Percentiles rank a stretch among this genome's conserved stretches.
Conservation (phyloP, 2,797 vertebrate genomes). For the Fratercula arctica region DNA sequence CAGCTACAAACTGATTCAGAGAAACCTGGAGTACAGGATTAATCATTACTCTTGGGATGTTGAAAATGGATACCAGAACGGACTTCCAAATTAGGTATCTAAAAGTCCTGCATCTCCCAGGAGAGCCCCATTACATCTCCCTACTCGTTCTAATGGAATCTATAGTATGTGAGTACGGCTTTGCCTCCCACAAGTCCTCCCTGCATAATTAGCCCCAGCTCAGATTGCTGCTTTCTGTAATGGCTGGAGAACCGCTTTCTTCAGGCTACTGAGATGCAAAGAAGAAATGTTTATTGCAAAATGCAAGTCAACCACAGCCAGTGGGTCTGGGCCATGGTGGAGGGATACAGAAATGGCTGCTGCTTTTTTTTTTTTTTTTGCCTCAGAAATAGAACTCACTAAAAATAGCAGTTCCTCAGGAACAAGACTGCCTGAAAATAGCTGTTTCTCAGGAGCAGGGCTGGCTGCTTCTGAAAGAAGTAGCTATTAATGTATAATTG, state of each 20-base stretch:
- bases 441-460: slow-evolving; percentile 69
- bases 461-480: slow-evolving; percentile 72
- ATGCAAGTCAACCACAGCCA: slow-evolving; percentile 53
- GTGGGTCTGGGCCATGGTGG: slow-evolving; percentile 60
- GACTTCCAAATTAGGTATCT: slow-evolving; percentile 74
- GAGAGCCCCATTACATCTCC: slow-evolving; percentile 51
- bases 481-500: slow-evolving; percentile 74
- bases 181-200: slow-evolving; percentile 43
- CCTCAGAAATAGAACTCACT: slow-evolving; percentile 70
- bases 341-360: slow-evolving; percentile 58
- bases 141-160: slow-evolving; percentile 57
- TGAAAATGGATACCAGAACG: slow-evolving; percentile 64
- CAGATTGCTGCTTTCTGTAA: slow-evolving; percentile 35
- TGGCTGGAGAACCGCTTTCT: slow-evolving; percentile 49
- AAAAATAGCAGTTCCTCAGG: slow-evolving; percentile 73
- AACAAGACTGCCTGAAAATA: slow-evolving; percentile 74
- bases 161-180: background rate
- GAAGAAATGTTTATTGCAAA: slow-evolving; percentile 41
- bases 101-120: slow-evolving; percentile 63
- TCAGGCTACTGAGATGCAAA: slow-evolving; percentile 27
- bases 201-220: slow-evolving; percentile 50
- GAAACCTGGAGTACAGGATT: slow-evolving; percentile 51
- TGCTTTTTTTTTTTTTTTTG: background rate
- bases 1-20: slow-evolving; percentile 61
- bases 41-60: slow-evolving; percentile 58